A percentile compares a stretch with the other conserved stretches of the same genome.
Conservation (phyloP, 37 sponge, comb jelly and placozoan species). For the Haliclona indistincta region DNA sequence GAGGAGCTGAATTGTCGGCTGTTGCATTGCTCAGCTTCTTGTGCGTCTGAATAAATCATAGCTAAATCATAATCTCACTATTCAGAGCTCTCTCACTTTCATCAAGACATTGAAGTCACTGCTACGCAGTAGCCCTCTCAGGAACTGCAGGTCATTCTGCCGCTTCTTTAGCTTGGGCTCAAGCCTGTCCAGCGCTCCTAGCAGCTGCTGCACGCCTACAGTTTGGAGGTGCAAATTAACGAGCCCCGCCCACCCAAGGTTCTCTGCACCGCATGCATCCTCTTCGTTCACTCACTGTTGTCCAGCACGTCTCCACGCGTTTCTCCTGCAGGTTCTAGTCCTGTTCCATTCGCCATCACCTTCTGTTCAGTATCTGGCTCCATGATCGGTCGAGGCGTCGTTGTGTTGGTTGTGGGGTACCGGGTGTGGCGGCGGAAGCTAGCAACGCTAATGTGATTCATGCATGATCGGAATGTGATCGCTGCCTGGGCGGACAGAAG, state of each 20-base stretch:
- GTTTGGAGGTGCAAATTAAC: neutral
- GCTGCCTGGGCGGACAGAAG: too few relatives aligned
- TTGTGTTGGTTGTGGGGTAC: constrained; percentile 23
- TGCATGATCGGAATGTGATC: neutral
- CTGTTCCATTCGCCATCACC: too few relatives aligned
- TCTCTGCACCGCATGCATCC: neutral
- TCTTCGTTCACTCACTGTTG: too few relatives aligned
- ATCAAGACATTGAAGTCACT: constrained; percentile 56
- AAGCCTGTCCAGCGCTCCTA: constrained; percentile 47
- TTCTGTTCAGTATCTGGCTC: too few relatives aligned
- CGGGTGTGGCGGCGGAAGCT: constrained; percentile 29
- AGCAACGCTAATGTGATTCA: neutral
- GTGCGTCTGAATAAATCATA: constrained; percentile 19
- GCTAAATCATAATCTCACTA: neutral
- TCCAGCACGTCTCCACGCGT: too few relatives aligned
- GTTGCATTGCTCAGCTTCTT: constrained; percentile 27
- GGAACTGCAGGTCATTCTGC: constrained; percentile 58
- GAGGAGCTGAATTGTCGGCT: neutral
- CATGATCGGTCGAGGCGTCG: constrained; percentile 1
- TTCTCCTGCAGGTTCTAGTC: too few relatives aligned
- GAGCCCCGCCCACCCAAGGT: constrained; percentile 7
- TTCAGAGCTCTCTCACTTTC: constrained; percentile 20
- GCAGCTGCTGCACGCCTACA: constrained; percentile 63
- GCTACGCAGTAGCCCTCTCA: constrained; percentile 40
- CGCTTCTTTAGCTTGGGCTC: constrained; percentile 32